Conservation (phyloP, 2,888 invertebrate species). For the Cephus sareptanus region DNA sequence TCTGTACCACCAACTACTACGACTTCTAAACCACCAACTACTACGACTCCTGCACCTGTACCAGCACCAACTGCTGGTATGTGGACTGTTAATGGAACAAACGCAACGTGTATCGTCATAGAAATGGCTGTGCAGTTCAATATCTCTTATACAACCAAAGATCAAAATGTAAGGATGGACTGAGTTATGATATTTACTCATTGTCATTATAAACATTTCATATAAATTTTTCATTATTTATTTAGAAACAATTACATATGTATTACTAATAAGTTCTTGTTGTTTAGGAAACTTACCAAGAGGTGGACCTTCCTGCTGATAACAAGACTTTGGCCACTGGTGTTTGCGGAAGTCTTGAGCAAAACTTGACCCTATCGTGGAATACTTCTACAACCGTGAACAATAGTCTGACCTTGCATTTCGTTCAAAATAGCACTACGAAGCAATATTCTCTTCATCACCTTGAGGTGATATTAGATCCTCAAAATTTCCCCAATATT, state of each 20-base stretch:
- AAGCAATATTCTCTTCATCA: conserved; percentile 49
- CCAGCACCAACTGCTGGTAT: conserved; percentile 63
- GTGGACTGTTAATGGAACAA: conserved; percentile 67
- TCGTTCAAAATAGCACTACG: conserved; percentile 62
- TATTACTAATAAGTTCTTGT: conserved; percentile 15
- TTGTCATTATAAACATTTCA: background rate
- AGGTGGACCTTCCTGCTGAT: conserved; percentile 64
- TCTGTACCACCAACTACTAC: conserved; percentile 39
- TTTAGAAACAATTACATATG: background rate
- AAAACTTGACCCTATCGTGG: conserved; percentile 64
- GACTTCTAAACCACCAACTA: conserved; percentile 29
- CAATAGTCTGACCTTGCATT: conserved; percentile 62
- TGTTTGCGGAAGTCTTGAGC: conserved; percentile 60
- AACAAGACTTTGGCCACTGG: conserved; percentile 60
- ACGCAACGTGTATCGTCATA: conserved; percentile 74
- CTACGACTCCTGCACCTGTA: conserved; percentile 42
- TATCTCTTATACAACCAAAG: conserved; percentile 67
- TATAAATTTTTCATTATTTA: background rate
- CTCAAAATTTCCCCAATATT: conserved; percentile 58
- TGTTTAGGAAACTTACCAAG: conserved; percentile 54
- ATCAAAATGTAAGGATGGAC: background rate
- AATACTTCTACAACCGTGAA: conserved; percentile 39
- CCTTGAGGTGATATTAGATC: conserved; percentile 47
- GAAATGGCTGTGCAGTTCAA: conserved; percentile 77
- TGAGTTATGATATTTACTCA: background rate